Percentiles rank a stretch among this genome's conserved stretches.
Conservation (phyloP, 2,113 vertebrate species). For the Protobothrops flavoviridis region DNA sequence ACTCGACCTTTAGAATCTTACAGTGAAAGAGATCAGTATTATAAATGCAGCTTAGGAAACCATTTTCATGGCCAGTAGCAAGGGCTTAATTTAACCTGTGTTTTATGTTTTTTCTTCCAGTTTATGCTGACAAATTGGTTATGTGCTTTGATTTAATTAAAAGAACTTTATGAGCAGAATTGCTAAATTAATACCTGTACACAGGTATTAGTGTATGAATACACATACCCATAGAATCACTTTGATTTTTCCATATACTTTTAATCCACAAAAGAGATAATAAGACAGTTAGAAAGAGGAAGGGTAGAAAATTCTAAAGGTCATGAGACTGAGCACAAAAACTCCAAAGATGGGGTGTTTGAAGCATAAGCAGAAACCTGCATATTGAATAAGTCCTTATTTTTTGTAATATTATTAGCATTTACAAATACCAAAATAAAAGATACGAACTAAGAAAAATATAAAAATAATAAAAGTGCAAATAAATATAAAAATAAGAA, state of each 20-base stretch:
- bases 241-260: neutral
- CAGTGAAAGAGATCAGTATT: slow-evolving; percentile 11
- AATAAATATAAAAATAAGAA: neutral
- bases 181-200: neutral
- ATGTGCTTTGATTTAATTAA: neutral
- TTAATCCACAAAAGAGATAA: neutral
- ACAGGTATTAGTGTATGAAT: neutral
- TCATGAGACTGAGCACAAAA: neutral
- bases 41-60: neutral
- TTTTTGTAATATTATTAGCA: neutral
- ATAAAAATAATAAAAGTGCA: neutral
- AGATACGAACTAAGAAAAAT: neutral
- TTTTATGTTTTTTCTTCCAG: neutral
- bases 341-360: neutral
- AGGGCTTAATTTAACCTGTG: neutral
- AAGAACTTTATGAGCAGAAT: neutral
- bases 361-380: neutral
- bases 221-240: neutral
- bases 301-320: neutral
- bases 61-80: neutral
- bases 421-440: neutral
- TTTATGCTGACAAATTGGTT: neutral
- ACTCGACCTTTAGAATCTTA: neutral
- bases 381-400: neutral
- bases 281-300: neutral